Conservation (phyloP, 2,797 vertebrate species). For the Chiroxiphia lanceolata region DNA sequence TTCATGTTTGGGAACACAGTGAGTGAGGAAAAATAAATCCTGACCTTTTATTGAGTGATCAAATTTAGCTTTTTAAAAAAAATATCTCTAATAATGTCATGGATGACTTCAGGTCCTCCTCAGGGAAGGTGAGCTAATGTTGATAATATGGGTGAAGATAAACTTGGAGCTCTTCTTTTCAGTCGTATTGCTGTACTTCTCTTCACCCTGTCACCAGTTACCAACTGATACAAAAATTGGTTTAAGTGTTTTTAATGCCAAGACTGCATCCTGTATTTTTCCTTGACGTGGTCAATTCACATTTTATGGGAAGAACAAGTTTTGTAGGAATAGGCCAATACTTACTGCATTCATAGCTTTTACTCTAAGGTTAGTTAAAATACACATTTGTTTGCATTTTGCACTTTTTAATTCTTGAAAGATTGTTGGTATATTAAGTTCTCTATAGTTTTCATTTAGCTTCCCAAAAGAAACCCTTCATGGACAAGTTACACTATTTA, state of each 20-base stretch:
- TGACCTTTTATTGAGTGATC: neutral
- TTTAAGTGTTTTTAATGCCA: neutral
- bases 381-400: neutral
- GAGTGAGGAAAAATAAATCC: neutral
- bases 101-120: slow-evolving; percentile 3
- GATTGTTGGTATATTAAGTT: neutral
- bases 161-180: neutral
- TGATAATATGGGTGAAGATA: neutral
- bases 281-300: neutral
- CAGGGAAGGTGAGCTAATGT: neutral
- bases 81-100: neutral
- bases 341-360: neutral
- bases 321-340: neutral
- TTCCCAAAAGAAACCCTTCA: slow-evolving; percentile 39
- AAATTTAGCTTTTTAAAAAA: neutral
- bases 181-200: neutral
- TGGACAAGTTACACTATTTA: neutral
- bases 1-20: slow-evolving; percentile 9
- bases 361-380: neutral
- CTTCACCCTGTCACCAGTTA: neutral
- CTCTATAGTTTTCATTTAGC: neutral
- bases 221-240: neutral
- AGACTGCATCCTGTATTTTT: neutral
- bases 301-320: neutral
- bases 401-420: neutral